Evolutionary conservation across 2,113 vertebrate species (phyloP), one percentile per base, ranked within the genome.

Genomic region (Vidua macroura): DNA sequence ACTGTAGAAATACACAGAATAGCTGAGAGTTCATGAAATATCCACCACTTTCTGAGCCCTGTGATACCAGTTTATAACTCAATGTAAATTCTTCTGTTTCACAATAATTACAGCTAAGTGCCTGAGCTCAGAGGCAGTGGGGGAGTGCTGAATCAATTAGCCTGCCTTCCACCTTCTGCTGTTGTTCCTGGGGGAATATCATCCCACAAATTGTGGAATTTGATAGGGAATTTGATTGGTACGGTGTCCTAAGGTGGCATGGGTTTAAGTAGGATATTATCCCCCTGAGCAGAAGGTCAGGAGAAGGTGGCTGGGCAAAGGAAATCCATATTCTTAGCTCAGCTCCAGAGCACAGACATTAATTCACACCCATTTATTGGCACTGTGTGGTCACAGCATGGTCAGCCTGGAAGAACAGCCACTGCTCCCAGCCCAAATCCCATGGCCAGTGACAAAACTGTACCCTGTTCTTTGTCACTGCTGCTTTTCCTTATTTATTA

Each of bases 71-170:
- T 56, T 81, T n/a, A 70, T 27, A 92, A 67, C 63, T 76, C 49
- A 4, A 52, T 1, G 8, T 48, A 77, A 92, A 88, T 93, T 94
- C 88, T 88, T 88, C 35, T 72, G 68, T 93, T 93, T 88, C 80
- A 68, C 68, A 70, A 59, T 86, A 77, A 88, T 83, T 67, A 59
- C 33, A 88, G 68, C 55, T 74, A 84, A 92, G 81, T 91, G 91
- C 80, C 59, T 86, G 23, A 6, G 64, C 86, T 81, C 77, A 70
- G 73, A 81, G 64, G 93, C 72, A 58, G 60, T 12, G 48, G 28
- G 37, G 81, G 64, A 94, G 48, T 15, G 24, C 73, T 82, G 84
- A 84, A 91, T 84, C 91, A 68, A 93, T 95, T 92, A 95, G 69
- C 58, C 76, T 64, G 83, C 73, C 22, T 56, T 88, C 51, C 44